Percentiles rank a stretch among this genome's conserved stretches.
phyloP scores from a whole-genome alignment of 2,113 vertebrate genomes.

The Istiophorus platypterus region DNA sequence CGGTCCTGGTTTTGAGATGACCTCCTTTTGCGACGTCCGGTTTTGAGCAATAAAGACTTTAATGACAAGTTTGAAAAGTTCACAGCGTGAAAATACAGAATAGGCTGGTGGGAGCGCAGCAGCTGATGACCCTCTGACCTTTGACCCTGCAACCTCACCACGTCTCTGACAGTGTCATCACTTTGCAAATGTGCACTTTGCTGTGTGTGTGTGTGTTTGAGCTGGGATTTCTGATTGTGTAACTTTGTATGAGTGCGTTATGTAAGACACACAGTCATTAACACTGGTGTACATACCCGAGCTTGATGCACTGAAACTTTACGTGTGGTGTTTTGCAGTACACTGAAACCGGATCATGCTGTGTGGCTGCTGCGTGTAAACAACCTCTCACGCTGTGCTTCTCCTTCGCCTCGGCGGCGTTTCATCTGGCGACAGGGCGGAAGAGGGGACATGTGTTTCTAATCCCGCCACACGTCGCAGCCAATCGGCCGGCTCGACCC shows the following conservation, averaged over 20 bases:
- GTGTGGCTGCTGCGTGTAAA: constrained; percentile 2
- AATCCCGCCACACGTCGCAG: constrained; percentile 30
- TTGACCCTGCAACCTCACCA: neutral
- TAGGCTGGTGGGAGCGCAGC: too few relatives aligned
- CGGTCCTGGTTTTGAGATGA: too few relatives aligned
- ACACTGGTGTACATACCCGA: neutral
- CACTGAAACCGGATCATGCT: neutral
- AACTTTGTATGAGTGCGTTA: constrained; percentile 1
- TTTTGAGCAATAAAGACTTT: too few relatives aligned
- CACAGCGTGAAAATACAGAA: too few relatives aligned
- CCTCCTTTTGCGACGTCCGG: too few relatives aligned
- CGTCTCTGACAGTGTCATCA: neutral
- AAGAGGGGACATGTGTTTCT: constrained; percentile 38
- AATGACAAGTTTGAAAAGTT: too few relatives aligned
- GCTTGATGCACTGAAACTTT: neutral
- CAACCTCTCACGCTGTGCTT: neutral
- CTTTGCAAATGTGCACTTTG: neutral
- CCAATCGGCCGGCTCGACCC: constrained; percentile 22
- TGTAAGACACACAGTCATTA: neutral
- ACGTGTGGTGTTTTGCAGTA: neutral
- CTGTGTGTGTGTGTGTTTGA: constrained; percentile 1
- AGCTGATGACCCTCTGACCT: neutral
- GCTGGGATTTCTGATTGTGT: neutral
- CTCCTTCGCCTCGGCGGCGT: neutral
- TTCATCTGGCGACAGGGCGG: constrained; percentile 4